These are phyloP conservation scores for Pterois miles DNA, from an alignment of 2,797 vertebrate species.

Conservation along the genomic window DNA sequence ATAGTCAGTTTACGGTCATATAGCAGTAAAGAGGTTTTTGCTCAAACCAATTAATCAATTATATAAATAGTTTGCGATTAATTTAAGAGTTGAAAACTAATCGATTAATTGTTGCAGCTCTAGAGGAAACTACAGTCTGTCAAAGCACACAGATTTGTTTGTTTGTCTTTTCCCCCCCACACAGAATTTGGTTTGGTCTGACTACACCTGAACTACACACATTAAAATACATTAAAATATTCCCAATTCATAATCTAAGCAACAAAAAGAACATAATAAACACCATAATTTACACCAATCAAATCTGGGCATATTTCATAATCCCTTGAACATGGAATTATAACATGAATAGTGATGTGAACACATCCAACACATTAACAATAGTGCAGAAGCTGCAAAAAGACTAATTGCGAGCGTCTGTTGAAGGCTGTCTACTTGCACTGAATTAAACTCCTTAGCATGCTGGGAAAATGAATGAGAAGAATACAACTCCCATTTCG, in stretches of 20 bases:
- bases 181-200: constrained; percentile 1
- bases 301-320: constrained; percentile 52
- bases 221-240: constrained; percentile 3
- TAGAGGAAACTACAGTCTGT: neutral
- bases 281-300: constrained; percentile 36
- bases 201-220: constrained; percentile 17
- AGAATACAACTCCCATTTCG: constrained; percentile 45
- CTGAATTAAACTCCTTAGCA: constrained; percentile 46
- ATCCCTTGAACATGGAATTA: constrained; percentile 40
- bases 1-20: too few relatives aligned
- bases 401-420: neutral
- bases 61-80: too few relatives aligned
- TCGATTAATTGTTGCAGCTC: too few relatives aligned
- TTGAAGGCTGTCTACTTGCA: constrained; percentile 26
- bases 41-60: too few relatives aligned
- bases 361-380: constrained; percentile 25
- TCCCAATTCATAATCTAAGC: constrained; percentile 19
- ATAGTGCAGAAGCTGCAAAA: constrained; percentile 27
- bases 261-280: constrained; percentile 33
- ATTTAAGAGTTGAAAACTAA: too few relatives aligned
- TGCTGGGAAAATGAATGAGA: constrained; percentile 65
- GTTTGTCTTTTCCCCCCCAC: neutral
- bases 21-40: too few relatives aligned
- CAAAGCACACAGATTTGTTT: neutral
- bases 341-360: constrained; percentile 10